Percentiles rank a stretch among this genome's conserved stretches.
phyloP scores from a whole-genome alignment of 2,888 invertebrate genomes.

The Timandra comae region DNA sequence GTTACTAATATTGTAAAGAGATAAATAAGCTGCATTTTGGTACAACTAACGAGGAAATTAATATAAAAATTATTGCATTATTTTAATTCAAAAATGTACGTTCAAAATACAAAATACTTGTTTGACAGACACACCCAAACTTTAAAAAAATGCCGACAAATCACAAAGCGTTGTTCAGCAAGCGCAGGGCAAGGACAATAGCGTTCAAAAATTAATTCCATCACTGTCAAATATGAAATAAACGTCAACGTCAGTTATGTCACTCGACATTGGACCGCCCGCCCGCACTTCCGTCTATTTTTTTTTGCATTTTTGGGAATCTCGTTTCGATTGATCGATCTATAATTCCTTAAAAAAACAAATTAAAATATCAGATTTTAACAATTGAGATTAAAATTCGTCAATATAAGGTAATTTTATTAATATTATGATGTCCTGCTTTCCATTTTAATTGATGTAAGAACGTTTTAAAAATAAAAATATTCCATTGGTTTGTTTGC shows the following conservation, averaged over 20 bases:
- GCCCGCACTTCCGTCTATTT: neutral
- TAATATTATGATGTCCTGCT: neutral
- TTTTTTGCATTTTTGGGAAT: neutral
- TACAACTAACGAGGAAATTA: too few relatives aligned
- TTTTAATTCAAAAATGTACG: too few relatives aligned
- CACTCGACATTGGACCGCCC: neutral
- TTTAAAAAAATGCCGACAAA: too few relatives aligned
- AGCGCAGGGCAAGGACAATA: too few relatives aligned
- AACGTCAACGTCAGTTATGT: neutral
- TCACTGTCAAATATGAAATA: neutral
- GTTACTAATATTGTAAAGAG: slow-evolving; percentile 7
- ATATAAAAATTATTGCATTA: too few relatives aligned
- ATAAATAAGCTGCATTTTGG: too few relatives aligned
- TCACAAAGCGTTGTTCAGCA: too few relatives aligned
- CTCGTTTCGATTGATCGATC: neutral
- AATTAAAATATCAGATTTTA: neutral
- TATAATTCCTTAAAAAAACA: neutral
- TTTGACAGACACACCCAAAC: slow-evolving; percentile 25
- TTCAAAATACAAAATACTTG: too few relatives aligned
- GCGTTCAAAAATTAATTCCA: too few relatives aligned
- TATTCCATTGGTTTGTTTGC: too few relatives aligned
- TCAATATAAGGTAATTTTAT: too few relatives aligned
- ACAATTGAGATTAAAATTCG: too few relatives aligned
- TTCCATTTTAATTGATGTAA: neutral
- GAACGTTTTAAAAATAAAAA: neutral